Base-by-base conservation (phyloP, 2,113 vertebrate species). In the Azemiops feae region DNA sequence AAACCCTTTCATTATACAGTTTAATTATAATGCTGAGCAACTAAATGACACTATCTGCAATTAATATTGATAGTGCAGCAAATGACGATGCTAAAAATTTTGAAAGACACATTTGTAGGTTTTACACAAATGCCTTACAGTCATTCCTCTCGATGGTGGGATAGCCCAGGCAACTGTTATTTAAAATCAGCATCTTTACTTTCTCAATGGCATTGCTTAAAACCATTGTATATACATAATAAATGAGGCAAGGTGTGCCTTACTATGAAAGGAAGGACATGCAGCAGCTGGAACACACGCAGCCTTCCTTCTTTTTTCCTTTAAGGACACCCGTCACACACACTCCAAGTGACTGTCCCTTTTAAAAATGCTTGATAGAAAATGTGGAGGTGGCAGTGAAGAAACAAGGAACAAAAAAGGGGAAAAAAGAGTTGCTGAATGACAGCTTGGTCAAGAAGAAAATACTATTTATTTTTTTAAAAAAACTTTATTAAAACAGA, bases 41-140 rank as follows among this genome's bases (percentile, higher is more conserved):
- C 86, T 69, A 43, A 57, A 64, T 3, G 45, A 92, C 34, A 54
- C 47, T 25, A 53, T 43, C 43, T 91, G 74, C 1, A 22, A 16
- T 52, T 60, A 92, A 91, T 92, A 89, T 88, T 93, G 89, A 88
- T 43, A 74, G 81, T 94, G 86, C 54, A n/a, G 18, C 85, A 89
- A 89, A 91, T 89, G 0, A 81, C 2, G 1, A 1, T 22, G 74
- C 91, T 54, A 60, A 91, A 91, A 93, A 87, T 69, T 45, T 30
- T 12, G 0, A 14, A 3, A 34, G 0, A 0, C 85, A 57, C 3
- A 94, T 86, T 89, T 53, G 34, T 57, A 20, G 1, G 88, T 47
- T 86, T 89, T 89, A 93, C 3, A 11, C 30, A 39, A 91, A 57
- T 85, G 87, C 1, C 91, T n/a, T 5, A 89, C 87, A 0, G 86